Evolutionary conservation across 2,797 vertebrate species (phyloP).

Genomic region (Pantherophis alleghaniensis): DNA sequence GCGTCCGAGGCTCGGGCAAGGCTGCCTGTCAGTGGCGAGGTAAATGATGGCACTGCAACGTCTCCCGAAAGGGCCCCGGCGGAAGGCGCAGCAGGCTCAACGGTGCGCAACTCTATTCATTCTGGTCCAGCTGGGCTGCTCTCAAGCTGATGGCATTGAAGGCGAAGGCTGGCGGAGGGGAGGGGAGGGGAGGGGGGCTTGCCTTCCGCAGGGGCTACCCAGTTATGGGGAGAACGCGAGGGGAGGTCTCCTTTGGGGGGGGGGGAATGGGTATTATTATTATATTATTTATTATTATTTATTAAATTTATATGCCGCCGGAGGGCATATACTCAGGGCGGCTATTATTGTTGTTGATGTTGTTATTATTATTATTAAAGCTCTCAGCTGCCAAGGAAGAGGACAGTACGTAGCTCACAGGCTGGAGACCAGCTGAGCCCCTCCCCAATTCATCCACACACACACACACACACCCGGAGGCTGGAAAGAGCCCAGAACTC

Average conservation of each 20-base stretch:
- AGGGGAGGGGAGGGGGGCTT: neutral
- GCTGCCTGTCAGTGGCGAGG: constrained; percentile 9
- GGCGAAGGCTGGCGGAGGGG: neutral
- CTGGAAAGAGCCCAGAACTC: neutral
- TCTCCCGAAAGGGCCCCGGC: neutral
- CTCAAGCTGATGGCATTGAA: rapidly evolving
- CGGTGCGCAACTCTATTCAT: too few species aligned
- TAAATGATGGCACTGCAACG: neutral
- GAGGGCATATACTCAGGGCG: too few species aligned
- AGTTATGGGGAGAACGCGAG: too few species aligned
- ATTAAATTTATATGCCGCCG: too few species aligned
- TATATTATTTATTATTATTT: too few species aligned
- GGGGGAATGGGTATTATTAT: too few species aligned
- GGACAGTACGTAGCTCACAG: neutral
- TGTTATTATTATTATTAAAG: rapidly evolving
- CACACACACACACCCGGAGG: neutral
- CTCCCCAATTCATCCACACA: neutral
- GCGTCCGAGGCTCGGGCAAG: neutral
- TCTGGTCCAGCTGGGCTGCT: too few species aligned
- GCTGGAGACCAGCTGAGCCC: neutral
- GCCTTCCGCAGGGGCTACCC: neutral
- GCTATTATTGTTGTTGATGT: too few species aligned
- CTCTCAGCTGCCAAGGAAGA: neutral
- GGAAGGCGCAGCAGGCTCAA: neutral
- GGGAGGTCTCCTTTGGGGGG: neutral